Evolutionary conservation across 2,113 vertebrate genomes (phyloP).

Genomic region (Apaloderma vittatum): DNA sequence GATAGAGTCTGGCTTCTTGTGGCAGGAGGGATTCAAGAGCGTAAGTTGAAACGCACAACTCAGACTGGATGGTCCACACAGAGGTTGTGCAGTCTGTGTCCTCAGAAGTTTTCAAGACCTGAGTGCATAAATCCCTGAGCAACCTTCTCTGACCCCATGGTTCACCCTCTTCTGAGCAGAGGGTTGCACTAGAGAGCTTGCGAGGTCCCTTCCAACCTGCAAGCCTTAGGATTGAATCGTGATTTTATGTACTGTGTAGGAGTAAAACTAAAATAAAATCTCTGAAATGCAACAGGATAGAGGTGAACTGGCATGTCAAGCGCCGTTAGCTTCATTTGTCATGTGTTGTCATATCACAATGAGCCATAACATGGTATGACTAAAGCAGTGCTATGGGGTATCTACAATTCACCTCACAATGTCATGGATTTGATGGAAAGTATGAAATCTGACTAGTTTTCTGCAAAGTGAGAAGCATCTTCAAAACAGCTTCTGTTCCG

Average conservation of each 20-base stretch:
- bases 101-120: background rate
- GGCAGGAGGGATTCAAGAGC: background rate
- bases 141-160: background rate
- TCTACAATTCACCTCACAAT: background rate
- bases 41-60: background rate
- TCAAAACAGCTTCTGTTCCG: background rate
- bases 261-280: conserved; percentile 19
- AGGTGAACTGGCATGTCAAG: background rate
- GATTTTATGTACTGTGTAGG: background rate
- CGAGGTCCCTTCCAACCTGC: background rate
- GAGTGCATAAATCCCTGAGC: background rate
- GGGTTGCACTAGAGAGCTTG: background rate
- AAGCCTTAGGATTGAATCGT: background rate
- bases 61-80: background rate
- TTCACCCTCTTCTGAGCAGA: background rate
- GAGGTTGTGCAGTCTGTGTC: background rate
- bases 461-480: background rate
- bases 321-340: background rate
- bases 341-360: background rate
- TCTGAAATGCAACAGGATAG: background rate
- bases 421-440: background rate
- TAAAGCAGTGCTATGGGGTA: background rate
- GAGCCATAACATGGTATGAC: background rate
- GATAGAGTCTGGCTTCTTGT: background rate
- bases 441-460: background rate